Evolutionary conservation across 2,888 invertebrate species (phyloP).

Genomic region (Leptothorax acervorum): DNA sequence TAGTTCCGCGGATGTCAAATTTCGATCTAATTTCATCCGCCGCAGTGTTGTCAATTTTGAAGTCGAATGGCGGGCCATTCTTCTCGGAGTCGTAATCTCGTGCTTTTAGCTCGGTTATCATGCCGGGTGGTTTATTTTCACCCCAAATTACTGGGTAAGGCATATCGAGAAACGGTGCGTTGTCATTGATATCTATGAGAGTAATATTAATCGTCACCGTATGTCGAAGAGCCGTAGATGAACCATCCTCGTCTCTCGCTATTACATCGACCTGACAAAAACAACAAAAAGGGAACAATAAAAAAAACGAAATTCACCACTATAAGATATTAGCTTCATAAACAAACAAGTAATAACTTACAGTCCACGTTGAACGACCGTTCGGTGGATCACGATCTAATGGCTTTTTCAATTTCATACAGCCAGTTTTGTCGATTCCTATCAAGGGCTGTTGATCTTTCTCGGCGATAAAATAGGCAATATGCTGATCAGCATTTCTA

Average conservation of each 20-base stretch:
- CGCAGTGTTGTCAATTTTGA: constrained; percentile 87
- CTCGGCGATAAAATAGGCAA: constrained; percentile 91
- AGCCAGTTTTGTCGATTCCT: constrained; percentile 91
- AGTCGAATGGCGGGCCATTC: constrained; percentile 95
- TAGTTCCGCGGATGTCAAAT: constrained; percentile 90
- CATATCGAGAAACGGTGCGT: constrained; percentile 95
- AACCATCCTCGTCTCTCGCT: constrained; percentile 92
- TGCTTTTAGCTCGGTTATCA: constrained; percentile 89
- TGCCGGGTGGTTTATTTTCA: constrained; percentile 91
- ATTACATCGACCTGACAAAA: constrained; percentile 85
- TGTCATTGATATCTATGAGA: constrained; percentile 95
- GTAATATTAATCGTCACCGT: constrained; percentile 89
- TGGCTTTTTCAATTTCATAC: constrained; percentile 90
- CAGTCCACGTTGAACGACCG: constrained; percentile 92
- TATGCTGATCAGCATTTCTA: constrained; percentile 91
- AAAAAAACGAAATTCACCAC: not conserved
- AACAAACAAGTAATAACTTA: constrained; percentile 59
- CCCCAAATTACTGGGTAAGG: constrained; percentile 93
- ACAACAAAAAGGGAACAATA: not conserved
- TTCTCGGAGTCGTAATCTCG: constrained; percentile 93
- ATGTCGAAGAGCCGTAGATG: constrained; percentile 88
- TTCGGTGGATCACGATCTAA: constrained; percentile 96
- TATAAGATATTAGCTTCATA: not conserved
- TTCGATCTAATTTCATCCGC: constrained; percentile 90
- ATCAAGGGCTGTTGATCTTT: constrained; percentile 91